Percentiles rank a stretch among this genome's conserved stretches.
Conservation (phyloP, 2,797 vertebrate genomes). For the Loris lydekkerianus region DNA sequence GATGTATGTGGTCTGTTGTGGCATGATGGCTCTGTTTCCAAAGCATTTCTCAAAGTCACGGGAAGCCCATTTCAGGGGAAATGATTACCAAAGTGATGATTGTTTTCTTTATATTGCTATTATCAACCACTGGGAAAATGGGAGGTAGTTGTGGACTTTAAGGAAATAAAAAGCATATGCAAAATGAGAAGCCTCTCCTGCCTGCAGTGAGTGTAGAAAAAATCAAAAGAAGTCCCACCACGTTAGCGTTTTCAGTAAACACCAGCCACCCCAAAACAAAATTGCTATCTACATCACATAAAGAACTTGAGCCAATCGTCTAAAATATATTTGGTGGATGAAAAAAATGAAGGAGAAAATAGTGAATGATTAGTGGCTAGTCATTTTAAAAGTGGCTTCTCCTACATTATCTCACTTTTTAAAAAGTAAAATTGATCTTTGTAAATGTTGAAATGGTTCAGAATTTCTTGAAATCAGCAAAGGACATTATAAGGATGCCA, state of each 20-base stretch:
- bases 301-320: neutral
- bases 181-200: neutral
- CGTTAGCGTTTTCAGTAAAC: constrained; percentile 35
- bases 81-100: neutral
- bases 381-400: constrained; percentile 20
- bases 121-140: constrained; percentile 12
- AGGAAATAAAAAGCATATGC: neutral
- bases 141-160: neutral
- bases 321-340: neutral
- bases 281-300: neutral
- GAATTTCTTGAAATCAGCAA: constrained; percentile 53
- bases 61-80: neutral
- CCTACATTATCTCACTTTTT: constrained; percentile 23
- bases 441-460: constrained; percentile 61
- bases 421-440: constrained; percentile 47
- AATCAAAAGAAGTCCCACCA: neutral
- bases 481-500: constrained; percentile 2
- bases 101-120: constrained; percentile 9
- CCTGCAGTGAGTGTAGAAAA: neutral
- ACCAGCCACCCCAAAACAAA: neutral
- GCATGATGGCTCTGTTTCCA: neutral
- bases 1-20: rapidly evolving
- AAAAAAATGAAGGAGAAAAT: neutral
- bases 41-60: neutral
- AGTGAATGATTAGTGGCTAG: neutral